phyloP scores from a whole-genome alignment of 2,113 vertebrate species.

The Mirza zaza region DNA sequence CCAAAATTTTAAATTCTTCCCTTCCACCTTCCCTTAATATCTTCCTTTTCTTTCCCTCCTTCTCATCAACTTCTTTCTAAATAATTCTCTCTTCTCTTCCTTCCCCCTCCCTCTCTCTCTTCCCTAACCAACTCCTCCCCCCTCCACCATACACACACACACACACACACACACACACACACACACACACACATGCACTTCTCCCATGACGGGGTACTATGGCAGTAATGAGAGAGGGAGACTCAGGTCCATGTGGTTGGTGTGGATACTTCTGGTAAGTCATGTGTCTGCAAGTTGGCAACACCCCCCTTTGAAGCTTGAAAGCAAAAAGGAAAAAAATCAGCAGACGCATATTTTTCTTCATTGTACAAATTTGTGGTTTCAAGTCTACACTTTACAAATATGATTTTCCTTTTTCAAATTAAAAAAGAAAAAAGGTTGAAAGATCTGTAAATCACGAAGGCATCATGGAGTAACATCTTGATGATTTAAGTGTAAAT shows the following conservation, averaged over 20 bases:
- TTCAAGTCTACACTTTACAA: slow-evolving; percentile 50
- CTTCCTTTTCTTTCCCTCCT: not conserved
- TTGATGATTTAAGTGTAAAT: slow-evolving; percentile 59
- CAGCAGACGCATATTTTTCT: slow-evolving; percentile 24
- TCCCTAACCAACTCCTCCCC: too few species aligned
- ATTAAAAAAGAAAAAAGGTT: not conserved
- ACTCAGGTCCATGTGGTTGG: not conserved
- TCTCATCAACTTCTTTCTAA: not conserved
- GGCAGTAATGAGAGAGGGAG: not conserved
- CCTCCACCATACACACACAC: not conserved
- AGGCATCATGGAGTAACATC: slow-evolving; percentile 42
- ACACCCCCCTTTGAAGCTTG: not conserved
- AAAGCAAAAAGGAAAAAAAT: slow-evolving; percentile 51
- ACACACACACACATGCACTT: not conserved
- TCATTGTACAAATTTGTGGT: slow-evolving; percentile 65
- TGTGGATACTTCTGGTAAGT: slow-evolving; percentile 1
- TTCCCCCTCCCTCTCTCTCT: too few species aligned
- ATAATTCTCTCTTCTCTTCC: not conserved
- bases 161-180: not conserved
- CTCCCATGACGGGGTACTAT: rapidly evolving
- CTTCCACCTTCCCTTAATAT: not conserved
- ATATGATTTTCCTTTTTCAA: slow-evolving; percentile 60
- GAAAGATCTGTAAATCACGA: slow-evolving; percentile 12
- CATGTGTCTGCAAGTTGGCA: slow-evolving; percentile 42
- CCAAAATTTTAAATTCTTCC: not conserved